Evolutionary conservation across 2,113 vertebrate species (phyloP), one percentile per base, ranked within the genome.

Genomic region (Rhabdornis inornatus): DNA sequence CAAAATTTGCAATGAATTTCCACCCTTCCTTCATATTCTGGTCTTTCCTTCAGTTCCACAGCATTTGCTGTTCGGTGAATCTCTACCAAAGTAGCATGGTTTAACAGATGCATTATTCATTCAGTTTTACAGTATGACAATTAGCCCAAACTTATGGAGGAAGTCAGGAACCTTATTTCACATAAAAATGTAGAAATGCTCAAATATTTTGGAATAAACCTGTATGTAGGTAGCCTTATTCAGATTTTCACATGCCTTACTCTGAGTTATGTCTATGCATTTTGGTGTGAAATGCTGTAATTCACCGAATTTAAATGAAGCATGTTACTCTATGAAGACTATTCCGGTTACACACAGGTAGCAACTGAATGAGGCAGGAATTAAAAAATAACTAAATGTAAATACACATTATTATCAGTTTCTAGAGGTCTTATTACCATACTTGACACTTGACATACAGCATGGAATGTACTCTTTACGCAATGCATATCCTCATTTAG

Each of bases 321-420:
- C 16, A 30, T 6, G 45, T 77, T 86, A 64, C 9, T 66, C 53
- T 42, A 1, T 10, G 31, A 93, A 81, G 18, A 25, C 33, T 50
- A 31, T 17, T 60, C 33, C 0, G 2, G 18, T 68, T 70, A 81
- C 74, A 37, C 0, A 0, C 40, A 49, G 49, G 20, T 1, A 2
- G 20, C 18, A 60, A 44, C 40, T 7, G 13, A 57, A 79, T 4
- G 15, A 92, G 21, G 44, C 18, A 55, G 63, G 61, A 83, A 91
- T 60, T 64, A 13, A 70, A 63, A 79, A 85, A 35, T 23, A 66
- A 52, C 53, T 47, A 57, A 64, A 80, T 12, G 30, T 33, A 59
- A 90, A 79, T 15, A 40, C 35, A 63, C 24, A 14, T 30, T 71
- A 83, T 35, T 30, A 86, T 42, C 20, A 22, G 27, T 49, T 77